Evolutionary conservation across 2,888 invertebrate species (phyloP), one percentile per base, ranked within the genome.

Genomic region (Acronicta alni): DNA sequence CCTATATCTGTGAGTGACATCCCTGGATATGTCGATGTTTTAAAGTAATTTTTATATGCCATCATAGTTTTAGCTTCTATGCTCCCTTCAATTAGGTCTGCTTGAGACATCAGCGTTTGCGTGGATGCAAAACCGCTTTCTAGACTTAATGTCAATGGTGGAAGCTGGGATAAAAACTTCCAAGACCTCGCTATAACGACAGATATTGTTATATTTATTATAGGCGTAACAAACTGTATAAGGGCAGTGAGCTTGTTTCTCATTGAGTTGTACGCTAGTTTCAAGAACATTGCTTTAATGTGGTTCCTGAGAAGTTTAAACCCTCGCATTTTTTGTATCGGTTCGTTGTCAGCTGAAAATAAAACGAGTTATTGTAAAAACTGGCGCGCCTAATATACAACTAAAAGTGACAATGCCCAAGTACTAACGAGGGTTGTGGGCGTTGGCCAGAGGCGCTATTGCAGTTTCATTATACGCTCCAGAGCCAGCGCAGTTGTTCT

Each of bases 61-160:
- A 80, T 69, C 81, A 89, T 82, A 7, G 86, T 84, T 52, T 81
- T 85, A 10, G 77, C 72, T 69, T 89, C 91, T 26, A 88, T 44
- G 37, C 86, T 87, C 10, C 65, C 78, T 2, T 83, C 88, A 4
- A 83, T 84, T 9, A 88, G 51, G 54, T 89, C 57, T 16, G 54
- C 69, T 64, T 87, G 77, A 4, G 93, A 89, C 42, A 94, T 26
- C 2, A 94, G 67, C 2, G 92, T 92, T 68, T 92, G 81, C 0
- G 94, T 93, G 0, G 67, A 66, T 37, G 68, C 73, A 66, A 92
- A 94, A 0, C 91, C 91, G 56, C 95, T 88, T 57, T 89, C 81
- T 23, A 96, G 85, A 20, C 91, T 92, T 18, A 97, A 89, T 0
- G 85, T 84, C 61, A 96, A 85, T 0, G 96, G 90, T 0, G 96